Base-by-base conservation (phyloP, 2,888 invertebrate species). In the Tachina lurida region DNA sequence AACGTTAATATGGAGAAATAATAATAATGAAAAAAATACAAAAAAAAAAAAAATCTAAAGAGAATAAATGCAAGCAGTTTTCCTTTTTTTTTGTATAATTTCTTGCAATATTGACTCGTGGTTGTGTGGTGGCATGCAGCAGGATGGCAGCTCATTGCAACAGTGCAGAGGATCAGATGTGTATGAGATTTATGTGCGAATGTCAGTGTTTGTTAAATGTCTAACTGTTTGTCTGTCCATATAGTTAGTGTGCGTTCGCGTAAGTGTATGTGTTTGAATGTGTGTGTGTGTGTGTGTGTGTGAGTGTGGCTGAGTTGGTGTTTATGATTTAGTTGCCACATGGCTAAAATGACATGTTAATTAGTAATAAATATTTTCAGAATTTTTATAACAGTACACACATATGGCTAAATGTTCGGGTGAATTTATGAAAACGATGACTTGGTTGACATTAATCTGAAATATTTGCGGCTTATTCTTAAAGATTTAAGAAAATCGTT, bases 261-360 rank as follows among this genome's bases (percentile, higher is more conserved):
- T 43, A 39, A 7, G 62, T 43, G 10, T n/a, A 19, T 41, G 7
- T 7, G 49, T n/a, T 4, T 15, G 3, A 49, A 10, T 13, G 67
- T 73, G 17, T 43, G 19, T 62, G 39, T 19, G 45, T 15, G 13
- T 68, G 43, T 31, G 22, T 22, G 45, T 78, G 19, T 15, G 47
- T n/a, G 41, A n/a, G 58, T 71, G 71, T 68, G 31, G 60, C 49
- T 83, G 86, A 83, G 86, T 83, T 83, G 83, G 79, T 86, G 83
- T 86, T 79, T 83, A 86, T 86, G 86, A 86, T 86, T 86, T 86
- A 86, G 71, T 86, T 86, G 86, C 83, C 86, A 86, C 75, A 86
- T 86, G 86, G 76, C 83, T 73, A 86, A 86, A 86, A 73, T 86
- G 86, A 86, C 86, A 86, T 86, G 86, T 86, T 86, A 86, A 86